Percentiles rank a stretch among this genome's conserved stretches.
These are phyloP conservation scores for Byasa hedistus DNA, from an alignment of 2,888 invertebrate genomes.

Conservation along the genomic window DNA sequence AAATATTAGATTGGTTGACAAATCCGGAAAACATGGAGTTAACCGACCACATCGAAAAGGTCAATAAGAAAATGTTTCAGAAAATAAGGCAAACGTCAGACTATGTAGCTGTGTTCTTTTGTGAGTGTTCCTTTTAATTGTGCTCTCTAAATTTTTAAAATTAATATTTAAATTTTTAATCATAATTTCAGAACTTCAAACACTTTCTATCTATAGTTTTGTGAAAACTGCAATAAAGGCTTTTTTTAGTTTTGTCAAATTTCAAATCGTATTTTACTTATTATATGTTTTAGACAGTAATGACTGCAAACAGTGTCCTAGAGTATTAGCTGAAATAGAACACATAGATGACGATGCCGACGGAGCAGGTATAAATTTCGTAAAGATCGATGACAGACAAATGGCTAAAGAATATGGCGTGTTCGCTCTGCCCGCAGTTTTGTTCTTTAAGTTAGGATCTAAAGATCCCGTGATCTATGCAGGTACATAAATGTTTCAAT, in stretches of 20 bases:
- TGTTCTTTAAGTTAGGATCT: conserved; percentile 92
- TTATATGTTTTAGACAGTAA: conserved; percentile 90
- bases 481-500: conserved; percentile 72
- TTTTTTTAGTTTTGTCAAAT: conserved; percentile 5
- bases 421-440: conserved; percentile 92
- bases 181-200: background rate
- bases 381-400: conserved; percentile 93
- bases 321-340: conserved; percentile 92
- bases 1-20: conserved; percentile 94
- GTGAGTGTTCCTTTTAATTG: conserved; percentile 79
- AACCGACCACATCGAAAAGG: conserved; percentile 94
- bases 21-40: conserved; percentile 97
- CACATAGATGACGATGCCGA: conserved; percentile 97
- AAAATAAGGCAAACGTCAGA: conserved; percentile 93
- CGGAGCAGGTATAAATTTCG: conserved; percentile 93
- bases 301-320: conserved; percentile 96
- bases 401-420: conserved; percentile 94
- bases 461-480: conserved; percentile 95
- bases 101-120: conserved; percentile 95
- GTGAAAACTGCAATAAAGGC: background rate
- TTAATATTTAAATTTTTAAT: too few species aligned
- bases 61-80: conserved; percentile 95
- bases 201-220: background rate
- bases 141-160: conserved; percentile 3
- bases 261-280: conserved; percentile 63